These are phyloP conservation scores for Sussaba pulchella DNA, from an alignment of 2,888 invertebrate genomes.

Conservation along the genomic window DNA sequence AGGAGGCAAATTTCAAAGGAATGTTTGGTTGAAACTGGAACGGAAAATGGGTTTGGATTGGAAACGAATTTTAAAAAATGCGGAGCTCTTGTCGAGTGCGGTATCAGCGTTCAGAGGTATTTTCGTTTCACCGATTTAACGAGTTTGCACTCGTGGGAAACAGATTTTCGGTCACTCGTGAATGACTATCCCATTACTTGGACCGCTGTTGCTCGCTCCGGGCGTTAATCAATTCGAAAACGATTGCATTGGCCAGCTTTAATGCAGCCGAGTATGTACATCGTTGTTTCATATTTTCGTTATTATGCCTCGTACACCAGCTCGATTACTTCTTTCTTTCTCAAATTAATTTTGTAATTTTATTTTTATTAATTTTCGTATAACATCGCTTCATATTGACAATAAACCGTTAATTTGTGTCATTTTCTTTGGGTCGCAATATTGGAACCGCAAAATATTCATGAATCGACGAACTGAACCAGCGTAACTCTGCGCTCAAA, in stretches of 20 bases:
- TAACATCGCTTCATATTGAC: too few relatives aligned
- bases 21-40: background rate
- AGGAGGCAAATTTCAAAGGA: background rate
- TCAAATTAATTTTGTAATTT: too few relatives aligned
- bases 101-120: conserved; percentile 43
- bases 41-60: background rate
- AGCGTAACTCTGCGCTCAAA: too few relatives aligned
- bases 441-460: too few relatives aligned
- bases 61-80: background rate
- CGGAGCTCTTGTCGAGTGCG: background rate
- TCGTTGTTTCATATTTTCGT: conserved; percentile 63
- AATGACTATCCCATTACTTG: background rate
- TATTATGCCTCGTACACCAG: conserved; percentile 12
- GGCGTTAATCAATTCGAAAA: conserved; percentile 75
- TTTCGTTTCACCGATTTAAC: conserved; percentile 72
- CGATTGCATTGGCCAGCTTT: conserved; percentile 62
- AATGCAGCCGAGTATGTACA: conserved; percentile 51
- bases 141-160: conserved; percentile 66
- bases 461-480: too few relatives aligned
- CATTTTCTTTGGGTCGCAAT: too few relatives aligned
- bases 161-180: conserved; percentile 54
- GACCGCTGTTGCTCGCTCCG: conserved; percentile 16
- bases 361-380: too few relatives aligned
- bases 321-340: background rate
- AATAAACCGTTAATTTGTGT: too few relatives aligned